Percentiles rank a stretch among this genome's conserved stretches.
Conservation (phyloP, 2,888 invertebrate genomes). For the Mimumesa dahlbomi region DNA sequence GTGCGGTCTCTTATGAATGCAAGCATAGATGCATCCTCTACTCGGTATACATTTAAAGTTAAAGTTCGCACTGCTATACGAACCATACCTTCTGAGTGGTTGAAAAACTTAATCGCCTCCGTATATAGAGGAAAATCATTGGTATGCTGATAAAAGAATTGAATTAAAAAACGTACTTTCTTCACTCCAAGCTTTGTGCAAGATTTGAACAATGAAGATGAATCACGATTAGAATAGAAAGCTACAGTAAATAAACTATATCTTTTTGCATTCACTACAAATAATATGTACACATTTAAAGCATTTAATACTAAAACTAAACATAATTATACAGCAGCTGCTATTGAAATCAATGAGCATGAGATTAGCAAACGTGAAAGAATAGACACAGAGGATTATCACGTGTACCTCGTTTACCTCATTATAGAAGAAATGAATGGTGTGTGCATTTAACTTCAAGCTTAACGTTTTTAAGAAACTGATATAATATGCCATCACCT, state of each 20-base stretch:
- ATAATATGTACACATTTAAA: slow-evolving; percentile 5
- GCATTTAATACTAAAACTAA: background rate
- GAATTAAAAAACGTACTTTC: slow-evolving; percentile 47
- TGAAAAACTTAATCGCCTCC: slow-evolving; percentile 99
- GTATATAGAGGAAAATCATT: slow-evolving; percentile 99
- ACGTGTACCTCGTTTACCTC: slow-evolving; percentile 86
- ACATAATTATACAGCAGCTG: background rate
- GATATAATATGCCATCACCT: slow-evolving; percentile 99
- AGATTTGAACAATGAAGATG: slow-evolving; percentile 20
- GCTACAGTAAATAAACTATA: background rate
- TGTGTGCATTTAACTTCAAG: slow-evolving; percentile 97
- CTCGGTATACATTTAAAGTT: slow-evolving; percentile 97
- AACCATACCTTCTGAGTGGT: slow-evolving; percentile 99
- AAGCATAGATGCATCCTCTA: slow-evolving; percentile 96
- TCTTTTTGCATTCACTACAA: background rate
- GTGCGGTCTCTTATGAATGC: slow-evolving; percentile 97
- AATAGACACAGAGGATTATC: slow-evolving; percentile 52
- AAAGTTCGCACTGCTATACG: slow-evolving; percentile 98
- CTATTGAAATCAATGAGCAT: slow-evolving; percentile 30
- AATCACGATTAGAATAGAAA: slow-evolving; percentile 6
- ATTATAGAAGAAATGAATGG: slow-evolving; percentile 99
- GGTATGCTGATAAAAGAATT: slow-evolving; percentile 86
- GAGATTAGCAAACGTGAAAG: slow-evolving; percentile 43
- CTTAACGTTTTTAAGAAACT: slow-evolving; percentile 99
- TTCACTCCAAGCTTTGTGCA: slow-evolving; percentile 25